Conservation (phyloP, 2,888 invertebrate species). For the Sphinx pinastri region DNA sequence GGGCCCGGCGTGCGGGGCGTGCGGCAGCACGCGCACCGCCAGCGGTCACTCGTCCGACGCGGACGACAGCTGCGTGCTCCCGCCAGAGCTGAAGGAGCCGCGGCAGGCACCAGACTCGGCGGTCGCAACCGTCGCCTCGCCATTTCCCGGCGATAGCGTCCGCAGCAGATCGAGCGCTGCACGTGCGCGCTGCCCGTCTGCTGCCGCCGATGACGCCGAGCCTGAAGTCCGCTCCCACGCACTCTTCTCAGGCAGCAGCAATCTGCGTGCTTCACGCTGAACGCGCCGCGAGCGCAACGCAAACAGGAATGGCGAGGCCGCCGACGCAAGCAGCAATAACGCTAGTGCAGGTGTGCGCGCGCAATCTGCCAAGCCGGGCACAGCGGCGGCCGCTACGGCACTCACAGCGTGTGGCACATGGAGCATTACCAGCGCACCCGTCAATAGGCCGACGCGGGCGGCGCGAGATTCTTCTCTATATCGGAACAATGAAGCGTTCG, state of each 20-base stretch:
- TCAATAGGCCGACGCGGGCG: slow-evolving; percentile 87
- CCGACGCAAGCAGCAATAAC: slow-evolving; percentile 85
- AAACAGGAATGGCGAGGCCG: slow-evolving; percentile 90
- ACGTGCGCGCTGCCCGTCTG: slow-evolving; percentile 79
- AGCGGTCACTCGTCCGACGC: slow-evolving; percentile 84
- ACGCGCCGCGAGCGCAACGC: slow-evolving; percentile 89
- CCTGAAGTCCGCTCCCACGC: slow-evolving; percentile 82
- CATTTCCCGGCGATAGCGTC: slow-evolving; percentile 73
- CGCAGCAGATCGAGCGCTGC: slow-evolving; percentile 73
- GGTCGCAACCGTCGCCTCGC: slow-evolving; percentile 60
- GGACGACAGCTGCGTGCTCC: slow-evolving; percentile 85
- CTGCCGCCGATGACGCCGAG: slow-evolving; percentile 82
- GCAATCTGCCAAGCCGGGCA: slow-evolving; percentile 78
- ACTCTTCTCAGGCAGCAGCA: slow-evolving; percentile 71
- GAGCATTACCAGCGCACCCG: slow-evolving; percentile 89
- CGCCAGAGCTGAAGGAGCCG: slow-evolving; percentile 86
- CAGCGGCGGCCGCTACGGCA: slow-evolving; percentile 68
- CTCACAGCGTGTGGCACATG: slow-evolving; percentile 86
- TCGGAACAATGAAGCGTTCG: slow-evolving; percentile 92
- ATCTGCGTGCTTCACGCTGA: slow-evolving; percentile 72
- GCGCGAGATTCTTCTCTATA: slow-evolving; percentile 95
- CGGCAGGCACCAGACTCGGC: slow-evolving; percentile 82
- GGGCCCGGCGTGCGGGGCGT: slow-evolving; percentile 46
- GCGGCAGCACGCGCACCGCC: slow-evolving; percentile 53
- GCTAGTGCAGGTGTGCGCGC: slow-evolving; percentile 79